Evolutionary conservation across 2,113 vertebrate species (phyloP).

Genomic region (Triplophysa rosa): DNA sequence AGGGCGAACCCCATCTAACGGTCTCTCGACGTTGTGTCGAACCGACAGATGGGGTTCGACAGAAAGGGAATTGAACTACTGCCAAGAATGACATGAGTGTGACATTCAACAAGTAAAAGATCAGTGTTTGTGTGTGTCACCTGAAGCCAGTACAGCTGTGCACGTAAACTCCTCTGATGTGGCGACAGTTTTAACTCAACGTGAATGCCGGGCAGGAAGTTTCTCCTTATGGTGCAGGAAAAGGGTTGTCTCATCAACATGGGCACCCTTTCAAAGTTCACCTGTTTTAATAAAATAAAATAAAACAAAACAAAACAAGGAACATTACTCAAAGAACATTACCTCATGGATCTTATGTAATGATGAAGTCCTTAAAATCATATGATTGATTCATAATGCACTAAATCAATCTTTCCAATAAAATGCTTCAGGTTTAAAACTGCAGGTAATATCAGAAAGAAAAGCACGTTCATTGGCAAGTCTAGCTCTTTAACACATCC

Average conservation of each 20-base stretch:
- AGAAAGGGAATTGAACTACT: no score
- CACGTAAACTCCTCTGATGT: slow-evolving; percentile 91
- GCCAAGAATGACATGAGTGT: background rate
- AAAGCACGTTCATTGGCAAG: no score
- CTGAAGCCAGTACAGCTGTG: slow-evolving; percentile 93
- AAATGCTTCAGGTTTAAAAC: no score
- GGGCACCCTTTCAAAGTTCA: slow-evolving; percentile 79
- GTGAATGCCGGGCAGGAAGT: slow-evolving; percentile 90
- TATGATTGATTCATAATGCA: background rate
- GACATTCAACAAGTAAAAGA: slow-evolving; percentile 7
- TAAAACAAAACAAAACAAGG: background rate
- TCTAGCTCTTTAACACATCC: no score
- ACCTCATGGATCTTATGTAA: background rate
- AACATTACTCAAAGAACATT: background rate
- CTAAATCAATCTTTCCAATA: background rate
- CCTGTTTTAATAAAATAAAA: slow-evolving; percentile 74
- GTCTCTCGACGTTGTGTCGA: no score
- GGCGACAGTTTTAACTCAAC: slow-evolving; percentile 91
- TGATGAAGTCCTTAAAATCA: background rate
- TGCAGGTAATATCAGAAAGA: no score
- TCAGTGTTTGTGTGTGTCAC: slow-evolving; percentile 64
- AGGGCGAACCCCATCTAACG: no score
- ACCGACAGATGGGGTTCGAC: no score
- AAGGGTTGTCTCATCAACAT: slow-evolving; percentile 89
- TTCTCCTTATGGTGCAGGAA: slow-evolving; percentile 82